A percentile compares a stretch with the other conserved stretches of the same genome.
Conservation (phyloP, 1,140 invertebrate species). For the Drosophila punjabiensis region DNA sequence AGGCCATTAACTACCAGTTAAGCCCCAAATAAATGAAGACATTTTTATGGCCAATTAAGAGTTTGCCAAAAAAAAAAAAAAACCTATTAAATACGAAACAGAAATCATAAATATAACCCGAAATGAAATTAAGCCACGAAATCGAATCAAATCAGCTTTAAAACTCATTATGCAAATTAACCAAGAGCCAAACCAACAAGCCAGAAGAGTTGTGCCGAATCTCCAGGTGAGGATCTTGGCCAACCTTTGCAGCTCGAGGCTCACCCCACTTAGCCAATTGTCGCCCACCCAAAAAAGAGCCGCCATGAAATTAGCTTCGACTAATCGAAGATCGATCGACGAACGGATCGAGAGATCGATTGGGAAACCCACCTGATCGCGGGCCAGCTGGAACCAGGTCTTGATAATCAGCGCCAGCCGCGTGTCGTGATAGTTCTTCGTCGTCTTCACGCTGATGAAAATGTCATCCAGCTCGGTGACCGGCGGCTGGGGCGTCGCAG, state of each 20-base stretch:
- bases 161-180: slow-evolving; percentile 81
- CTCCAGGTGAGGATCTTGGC: slow-evolving; percentile 34
- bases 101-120: slow-evolving; percentile 70
- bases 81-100: slow-evolving; percentile 56
- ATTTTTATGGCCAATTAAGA: slow-evolving; percentile 81
- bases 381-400: slow-evolving; percentile 97
- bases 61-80: slow-evolving; percentile 48
- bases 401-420: slow-evolving; percentile 94
- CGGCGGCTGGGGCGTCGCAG: slow-evolving; percentile 88
- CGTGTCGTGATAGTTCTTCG: slow-evolving; percentile 93
- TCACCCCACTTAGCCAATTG: slow-evolving; percentile 65
- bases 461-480: slow-evolving; percentile 92
- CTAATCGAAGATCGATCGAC: slow-evolving; percentile 44
- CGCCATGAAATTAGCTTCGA: slow-evolving; percentile 60
- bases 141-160: slow-evolving; percentile 76
- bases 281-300: slow-evolving; percentile 56
- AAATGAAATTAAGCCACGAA: slow-evolving; percentile 31
- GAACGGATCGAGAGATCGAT: slow-evolving; percentile 28
- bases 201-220: slow-evolving; percentile 33
- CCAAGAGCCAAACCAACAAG: slow-evolving; percentile 13
- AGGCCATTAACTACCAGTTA: slow-evolving; percentile 35
- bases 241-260: slow-evolving; percentile 52
- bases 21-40: slow-evolving; percentile 69
- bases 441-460: slow-evolving; percentile 98
- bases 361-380: slow-evolving; percentile 90